Conservation (phyloP, 1,140 invertebrate genomes). For the Drosophila nigrodunni region DNA sequence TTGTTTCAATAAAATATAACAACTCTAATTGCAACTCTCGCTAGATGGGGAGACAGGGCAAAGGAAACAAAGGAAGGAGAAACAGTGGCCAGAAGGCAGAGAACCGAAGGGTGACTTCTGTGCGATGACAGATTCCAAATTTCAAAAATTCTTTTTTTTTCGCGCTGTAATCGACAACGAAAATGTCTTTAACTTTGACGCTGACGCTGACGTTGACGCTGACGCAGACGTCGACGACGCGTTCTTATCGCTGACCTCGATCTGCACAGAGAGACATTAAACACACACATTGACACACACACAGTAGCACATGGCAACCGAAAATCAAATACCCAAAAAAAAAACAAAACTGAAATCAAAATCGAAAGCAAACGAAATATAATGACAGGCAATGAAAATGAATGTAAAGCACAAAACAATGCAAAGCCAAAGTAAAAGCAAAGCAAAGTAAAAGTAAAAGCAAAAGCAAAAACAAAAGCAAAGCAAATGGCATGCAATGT, state of each 20-base stretch:
- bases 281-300: constrained; percentile 11
- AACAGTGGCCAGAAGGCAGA: too few species aligned
- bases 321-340: constrained; percentile 10
- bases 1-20: too few species aligned
- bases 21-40: too few species aligned
- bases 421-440: constrained; percentile 38
- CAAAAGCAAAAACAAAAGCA: background rate
- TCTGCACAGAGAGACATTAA: constrained; percentile 50
- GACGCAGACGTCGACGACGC: constrained; percentile 46
- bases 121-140: background rate
- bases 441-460: constrained; percentile 39
- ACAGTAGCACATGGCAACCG: constrained; percentile 36
- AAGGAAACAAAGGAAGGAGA: too few species aligned
- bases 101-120: background rate
- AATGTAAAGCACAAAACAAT: constrained; percentile 67
- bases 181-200: constrained; percentile 65
- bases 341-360: constrained; percentile 64
- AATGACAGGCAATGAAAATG: constrained; percentile 78
- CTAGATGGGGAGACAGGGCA: too few species aligned
- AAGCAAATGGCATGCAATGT: constrained; percentile 74
- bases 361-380: constrained; percentile 75
- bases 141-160: constrained; percentile 36
- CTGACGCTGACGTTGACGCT: constrained; percentile 60
- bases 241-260: constrained; percentile 76
- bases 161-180: constrained; percentile 57